Evolutionary conservation across 64 coral and sea anemone genomes (phyloP).

Genomic region (Hydrozoanthus tunicans): DNA sequence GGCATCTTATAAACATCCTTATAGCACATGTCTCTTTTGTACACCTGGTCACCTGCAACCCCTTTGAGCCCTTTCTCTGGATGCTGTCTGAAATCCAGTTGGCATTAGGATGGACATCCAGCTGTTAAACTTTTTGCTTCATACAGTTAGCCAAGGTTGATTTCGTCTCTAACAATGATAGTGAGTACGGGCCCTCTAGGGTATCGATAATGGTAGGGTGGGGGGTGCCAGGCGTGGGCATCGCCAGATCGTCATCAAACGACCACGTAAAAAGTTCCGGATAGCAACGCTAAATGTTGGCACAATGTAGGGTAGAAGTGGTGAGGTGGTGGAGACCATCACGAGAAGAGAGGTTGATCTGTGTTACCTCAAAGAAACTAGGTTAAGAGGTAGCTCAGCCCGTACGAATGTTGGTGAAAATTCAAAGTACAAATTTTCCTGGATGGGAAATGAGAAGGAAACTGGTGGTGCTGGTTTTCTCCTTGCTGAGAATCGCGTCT

Average conservation of each 20-base stretch:
- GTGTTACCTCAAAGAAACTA: no score
- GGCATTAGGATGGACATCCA: background rate
- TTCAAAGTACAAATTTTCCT: background rate
- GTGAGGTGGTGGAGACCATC: background rate
- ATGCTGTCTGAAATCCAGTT: slow-evolving; percentile 13
- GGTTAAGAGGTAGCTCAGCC: background rate
- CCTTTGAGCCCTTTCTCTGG: slow-evolving; percentile 3
- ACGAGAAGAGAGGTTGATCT: no score
- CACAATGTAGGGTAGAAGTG: background rate
- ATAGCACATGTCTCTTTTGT: background rate
- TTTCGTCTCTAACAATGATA: background rate
- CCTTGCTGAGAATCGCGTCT: background rate
- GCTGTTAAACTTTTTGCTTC: background rate
- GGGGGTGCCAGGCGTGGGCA: background rate
- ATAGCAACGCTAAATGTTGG: slow-evolving; percentile 12
- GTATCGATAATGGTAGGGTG: background rate
- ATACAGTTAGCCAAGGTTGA: background rate
- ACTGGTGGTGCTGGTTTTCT: background rate
- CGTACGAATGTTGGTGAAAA: background rate
- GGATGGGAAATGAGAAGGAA: background rate
- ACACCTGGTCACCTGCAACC: background rate
- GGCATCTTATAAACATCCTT: background rate
- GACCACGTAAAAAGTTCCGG: background rate
- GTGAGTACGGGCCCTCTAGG: background rate
- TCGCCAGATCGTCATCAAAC: background rate